phyloP scores from a whole-genome alignment of 2,113 vertebrate species.

The Neodontobutis hainanensis region DNA sequence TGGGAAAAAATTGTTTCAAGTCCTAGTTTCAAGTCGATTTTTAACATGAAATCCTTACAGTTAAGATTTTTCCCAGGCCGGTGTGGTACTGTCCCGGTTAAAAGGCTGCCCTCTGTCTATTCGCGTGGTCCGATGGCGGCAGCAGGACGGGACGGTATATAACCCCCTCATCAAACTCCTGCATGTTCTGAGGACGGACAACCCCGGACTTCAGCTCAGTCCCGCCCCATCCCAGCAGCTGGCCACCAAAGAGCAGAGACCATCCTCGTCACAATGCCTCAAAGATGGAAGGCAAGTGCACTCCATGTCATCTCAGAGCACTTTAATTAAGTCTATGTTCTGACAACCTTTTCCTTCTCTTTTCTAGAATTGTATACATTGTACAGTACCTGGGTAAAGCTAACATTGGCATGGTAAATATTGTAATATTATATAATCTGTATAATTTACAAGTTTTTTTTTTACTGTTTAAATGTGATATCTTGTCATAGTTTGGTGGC shows the following conservation, averaged over 20 bases:
- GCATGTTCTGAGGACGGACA: conserved; percentile 74
- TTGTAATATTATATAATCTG: background rate
- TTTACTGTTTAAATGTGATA: background rate
- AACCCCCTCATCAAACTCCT: conserved; percentile 79
- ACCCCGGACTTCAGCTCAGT: conserved; percentile 72
- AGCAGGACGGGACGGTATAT: conserved; percentile 66
- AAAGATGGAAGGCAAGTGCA: conserved; percentile 69
- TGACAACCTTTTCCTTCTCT: conserved; percentile 18
- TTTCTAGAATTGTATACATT: conserved; percentile 78
- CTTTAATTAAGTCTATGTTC: background rate
- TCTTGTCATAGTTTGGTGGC: conserved; percentile 74
- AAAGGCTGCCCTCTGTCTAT: conserved; percentile 76
- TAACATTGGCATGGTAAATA: conserved; percentile 78
- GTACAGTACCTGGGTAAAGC: conserved; percentile 78
- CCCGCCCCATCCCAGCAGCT: conserved; percentile 30
- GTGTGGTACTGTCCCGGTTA: conserved; percentile 73
- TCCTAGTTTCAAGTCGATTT: no score
- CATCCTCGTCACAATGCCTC: conserved; percentile 47
- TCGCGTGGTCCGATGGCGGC: conserved; percentile 72
- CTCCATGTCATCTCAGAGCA: background rate
- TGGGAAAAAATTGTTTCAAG: no score
- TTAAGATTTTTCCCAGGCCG: conserved; percentile 64
- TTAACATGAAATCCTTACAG: no score
- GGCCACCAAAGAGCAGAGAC: conserved; percentile 24
- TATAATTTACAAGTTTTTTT: background rate